A percentile compares a stretch with the other conserved stretches of the same genome.
Conservation (phyloP, 2,113 vertebrate species). For the Phrynosoma platyrhinos region DNA sequence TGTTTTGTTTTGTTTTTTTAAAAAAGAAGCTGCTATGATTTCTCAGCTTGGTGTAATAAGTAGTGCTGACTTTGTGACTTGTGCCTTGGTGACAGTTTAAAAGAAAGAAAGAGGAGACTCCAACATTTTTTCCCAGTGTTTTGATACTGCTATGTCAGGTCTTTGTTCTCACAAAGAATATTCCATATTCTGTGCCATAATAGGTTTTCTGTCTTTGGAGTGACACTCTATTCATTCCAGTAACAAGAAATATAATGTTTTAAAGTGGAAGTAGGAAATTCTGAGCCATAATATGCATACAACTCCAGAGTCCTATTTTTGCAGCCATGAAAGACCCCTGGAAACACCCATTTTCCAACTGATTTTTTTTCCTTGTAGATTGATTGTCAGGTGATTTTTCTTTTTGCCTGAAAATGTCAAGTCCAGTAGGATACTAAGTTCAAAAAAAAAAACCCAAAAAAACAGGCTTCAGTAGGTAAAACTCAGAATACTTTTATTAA, state of each 20-base stretch:
- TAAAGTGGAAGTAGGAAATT: no score
- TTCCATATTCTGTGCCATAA: constrained; percentile 4
- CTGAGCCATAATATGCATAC: no score
- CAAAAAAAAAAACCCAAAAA: no score
- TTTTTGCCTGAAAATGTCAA: no score
- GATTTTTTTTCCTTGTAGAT: no score
- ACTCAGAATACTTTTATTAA: no score
- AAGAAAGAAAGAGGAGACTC: constrained; percentile 16
- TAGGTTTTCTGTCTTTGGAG: neutral
- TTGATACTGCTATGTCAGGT: constrained; percentile 19
- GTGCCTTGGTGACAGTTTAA: neutral
- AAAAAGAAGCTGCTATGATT: constrained; percentile 3
- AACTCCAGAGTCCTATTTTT: no score
- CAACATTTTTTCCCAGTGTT: constrained; percentile 17
- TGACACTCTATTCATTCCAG: neutral
- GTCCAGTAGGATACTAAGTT: no score
- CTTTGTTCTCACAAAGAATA: constrained; percentile 3
- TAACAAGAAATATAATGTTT: neutral
- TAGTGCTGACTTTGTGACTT: constrained; percentile 16
- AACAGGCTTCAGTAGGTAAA: no score
- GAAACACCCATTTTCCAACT: no score
- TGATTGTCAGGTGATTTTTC: no score
- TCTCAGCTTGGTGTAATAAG: constrained; percentile 34
- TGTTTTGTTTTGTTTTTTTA: neutral
- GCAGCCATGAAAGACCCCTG: no score